Evolutionary conservation across 2,888 invertebrate genomes (phyloP), one percentile per base, ranked within the genome.

Genomic region (Lomographa bimaculata): DNA sequence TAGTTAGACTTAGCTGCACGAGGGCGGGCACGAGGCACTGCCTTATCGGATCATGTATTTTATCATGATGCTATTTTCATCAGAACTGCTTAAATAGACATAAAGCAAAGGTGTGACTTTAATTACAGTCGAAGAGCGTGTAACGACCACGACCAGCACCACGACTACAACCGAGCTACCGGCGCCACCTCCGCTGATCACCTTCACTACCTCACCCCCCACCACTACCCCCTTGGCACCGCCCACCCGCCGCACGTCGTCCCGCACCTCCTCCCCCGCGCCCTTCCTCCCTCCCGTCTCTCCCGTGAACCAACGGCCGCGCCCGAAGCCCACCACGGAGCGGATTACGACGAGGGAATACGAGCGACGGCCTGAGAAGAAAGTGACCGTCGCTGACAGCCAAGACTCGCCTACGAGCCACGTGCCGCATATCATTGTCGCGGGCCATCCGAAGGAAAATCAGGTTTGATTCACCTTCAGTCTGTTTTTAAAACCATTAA

Each of bases 381-480:
- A 81, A 46, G 63, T 66, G 3, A 83, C 82, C 0, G 62, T 68
- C 0, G 53, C 61, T 28, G 79, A 90, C 55, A 65, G 79, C 25
- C 82, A 81, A 53, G 78, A 85, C 54, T 74, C 87, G 23, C 77
- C 80, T 5, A 80, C 83, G 1, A 86, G 82, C 36, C 84, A 87
- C 45, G 75, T 89, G 2, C 91, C 91, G 3, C 91, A 91, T 37
- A 89, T 91, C 19, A 92, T 92, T 10, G 90, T 91, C 14, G 91
- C 91, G 40, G 91, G 89, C 32, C 95, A 95, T 89, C 95, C 95
- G 1, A 94, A 94, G 72, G 96, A 96, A 61, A 96, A 96, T 66
- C 96, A 96, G 74, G 87, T 85, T 69, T 23, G 32, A n/a, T n/a
- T n/a, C n/a, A n/a, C n/a, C n/a, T n/a, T n/a, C n/a, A n/a, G n/a